Conservation (phyloP, 2,113 vertebrate species). For the Petrocephalus zakoni region DNA sequence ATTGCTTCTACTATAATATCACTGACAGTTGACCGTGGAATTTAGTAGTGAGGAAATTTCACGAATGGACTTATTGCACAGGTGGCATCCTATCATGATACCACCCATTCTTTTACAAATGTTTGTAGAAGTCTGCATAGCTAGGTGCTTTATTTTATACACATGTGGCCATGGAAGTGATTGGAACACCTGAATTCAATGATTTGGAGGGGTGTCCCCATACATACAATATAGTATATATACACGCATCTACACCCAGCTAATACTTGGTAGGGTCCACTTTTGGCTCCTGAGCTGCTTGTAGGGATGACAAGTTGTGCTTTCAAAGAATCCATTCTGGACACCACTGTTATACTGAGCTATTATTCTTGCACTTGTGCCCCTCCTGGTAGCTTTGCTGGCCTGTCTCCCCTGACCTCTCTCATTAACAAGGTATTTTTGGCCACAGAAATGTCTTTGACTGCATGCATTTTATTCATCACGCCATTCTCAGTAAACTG, state of each 20-base stretch:
- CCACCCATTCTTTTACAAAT: too few relatives aligned
- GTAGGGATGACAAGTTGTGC: not conserved
- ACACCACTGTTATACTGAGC: not conserved
- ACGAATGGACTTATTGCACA: too few relatives aligned
- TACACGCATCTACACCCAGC: not conserved
- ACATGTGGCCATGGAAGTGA: too few relatives aligned
- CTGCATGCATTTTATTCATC: not conserved
- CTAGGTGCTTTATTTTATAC: too few relatives aligned
- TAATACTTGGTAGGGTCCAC: not conserved
- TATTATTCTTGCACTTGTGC: not conserved
- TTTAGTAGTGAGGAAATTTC: too few relatives aligned
- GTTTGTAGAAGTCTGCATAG: too few relatives aligned
- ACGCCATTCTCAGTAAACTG: not conserved
- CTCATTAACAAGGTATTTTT: not conserved
- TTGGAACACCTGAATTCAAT: too few relatives aligned
- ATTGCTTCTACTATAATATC: too few relatives aligned
- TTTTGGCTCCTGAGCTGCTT: not conserved
- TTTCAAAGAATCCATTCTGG: not conserved
- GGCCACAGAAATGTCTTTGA: not conserved
- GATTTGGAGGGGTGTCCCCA: too few relatives aligned
- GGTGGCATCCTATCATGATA: too few relatives aligned
- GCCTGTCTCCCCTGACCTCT: not conserved
- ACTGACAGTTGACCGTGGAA: too few relatives aligned
- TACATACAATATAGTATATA: not conserved
- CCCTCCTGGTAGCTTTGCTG: not conserved